Evolutionary conservation across 2,888 invertebrate genomes (phyloP).

Genomic region (Eilema depressum): DNA sequence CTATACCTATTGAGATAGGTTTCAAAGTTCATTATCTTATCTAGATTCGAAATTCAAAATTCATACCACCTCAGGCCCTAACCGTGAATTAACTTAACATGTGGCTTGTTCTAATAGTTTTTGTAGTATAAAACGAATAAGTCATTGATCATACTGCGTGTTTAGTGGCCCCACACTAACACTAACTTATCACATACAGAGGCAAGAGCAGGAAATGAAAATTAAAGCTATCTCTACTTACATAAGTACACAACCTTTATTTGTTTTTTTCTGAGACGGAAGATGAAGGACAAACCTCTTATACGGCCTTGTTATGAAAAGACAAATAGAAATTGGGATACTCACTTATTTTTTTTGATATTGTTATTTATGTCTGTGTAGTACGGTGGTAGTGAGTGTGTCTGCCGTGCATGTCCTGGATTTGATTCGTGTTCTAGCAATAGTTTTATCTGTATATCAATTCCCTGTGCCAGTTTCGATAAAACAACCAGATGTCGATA

Average conservation of each 20-base stretch:
- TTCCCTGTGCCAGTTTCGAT: too few relatives aligned
- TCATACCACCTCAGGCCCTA: too few relatives aligned
- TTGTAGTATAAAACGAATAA: too few relatives aligned
- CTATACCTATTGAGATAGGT: too few relatives aligned
- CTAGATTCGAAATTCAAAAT: too few relatives aligned
- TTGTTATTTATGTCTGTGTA: too few relatives aligned
- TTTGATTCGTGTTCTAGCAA: background rate
- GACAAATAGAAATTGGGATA: background rate
- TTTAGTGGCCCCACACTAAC: conserved; percentile 9
- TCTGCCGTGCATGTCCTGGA: background rate
- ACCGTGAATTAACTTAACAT: too few relatives aligned
- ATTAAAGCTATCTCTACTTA: conserved; percentile 22
- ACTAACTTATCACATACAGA: conserved; percentile 24
- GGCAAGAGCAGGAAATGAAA: conserved; percentile 22
- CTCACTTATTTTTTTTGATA: background rate
- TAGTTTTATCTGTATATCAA: too few relatives aligned
- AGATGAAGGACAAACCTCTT: background rate
- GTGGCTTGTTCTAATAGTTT: too few relatives aligned
- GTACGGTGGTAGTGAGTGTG: too few relatives aligned
- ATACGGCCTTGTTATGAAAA: conserved; percentile 2
- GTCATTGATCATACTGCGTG: background rate
- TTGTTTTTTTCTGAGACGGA: conserved; percentile 15
- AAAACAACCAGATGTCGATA: too few relatives aligned
- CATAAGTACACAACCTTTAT: conserved; percentile 17
- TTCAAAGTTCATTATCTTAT: too few relatives aligned